Evolutionary conservation across 2,888 invertebrate species (phyloP).

Genomic region (Epiperipatus broadwayi): DNA sequence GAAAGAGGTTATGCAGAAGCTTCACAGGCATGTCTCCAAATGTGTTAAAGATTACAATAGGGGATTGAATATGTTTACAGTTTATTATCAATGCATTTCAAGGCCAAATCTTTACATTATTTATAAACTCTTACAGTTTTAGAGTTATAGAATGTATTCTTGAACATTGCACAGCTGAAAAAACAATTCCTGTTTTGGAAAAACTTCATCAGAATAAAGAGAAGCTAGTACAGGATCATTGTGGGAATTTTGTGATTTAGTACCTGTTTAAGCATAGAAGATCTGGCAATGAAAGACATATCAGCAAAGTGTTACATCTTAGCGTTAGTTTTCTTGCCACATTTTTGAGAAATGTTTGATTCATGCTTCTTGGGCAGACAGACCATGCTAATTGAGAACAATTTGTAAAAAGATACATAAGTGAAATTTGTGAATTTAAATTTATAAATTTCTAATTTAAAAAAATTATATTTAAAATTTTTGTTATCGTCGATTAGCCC

Average conservation of each 20-base stretch:
- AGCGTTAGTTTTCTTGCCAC: no score
- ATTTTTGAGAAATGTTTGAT: no score
- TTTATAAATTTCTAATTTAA: no score
- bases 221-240: slow-evolving; percentile 87
- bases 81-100: slow-evolving; percentile 74
- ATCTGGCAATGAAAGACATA: slow-evolving; percentile 79
- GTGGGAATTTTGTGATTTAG: slow-evolving; percentile 96
- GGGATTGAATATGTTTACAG: slow-evolving; percentile 94
- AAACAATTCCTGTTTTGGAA: slow-evolving; percentile 66
- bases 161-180: slow-evolving; percentile 88
- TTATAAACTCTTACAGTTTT: slow-evolving; percentile 97
- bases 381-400: no score
- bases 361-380: no score
- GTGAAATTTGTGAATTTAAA: no score
- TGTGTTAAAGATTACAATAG: slow-evolving; percentile 99
- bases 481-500: no score
- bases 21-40: slow-evolving; percentile 92
- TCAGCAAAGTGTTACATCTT: slow-evolving; percentile 73
- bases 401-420: no score
- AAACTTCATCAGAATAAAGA: slow-evolving; percentile 89
- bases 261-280: slow-evolving; percentile 95
- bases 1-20: slow-evolving; percentile 86
- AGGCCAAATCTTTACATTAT: slow-evolving; percentile 64
- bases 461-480: no score
- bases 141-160: slow-evolving; percentile 96